A percentile compares a stretch with the other conserved stretches of the same genome.
Evolutionary conservation across 2,888 invertebrate genomes (phyloP).

Genomic region (Plebejus melissa): DNA sequence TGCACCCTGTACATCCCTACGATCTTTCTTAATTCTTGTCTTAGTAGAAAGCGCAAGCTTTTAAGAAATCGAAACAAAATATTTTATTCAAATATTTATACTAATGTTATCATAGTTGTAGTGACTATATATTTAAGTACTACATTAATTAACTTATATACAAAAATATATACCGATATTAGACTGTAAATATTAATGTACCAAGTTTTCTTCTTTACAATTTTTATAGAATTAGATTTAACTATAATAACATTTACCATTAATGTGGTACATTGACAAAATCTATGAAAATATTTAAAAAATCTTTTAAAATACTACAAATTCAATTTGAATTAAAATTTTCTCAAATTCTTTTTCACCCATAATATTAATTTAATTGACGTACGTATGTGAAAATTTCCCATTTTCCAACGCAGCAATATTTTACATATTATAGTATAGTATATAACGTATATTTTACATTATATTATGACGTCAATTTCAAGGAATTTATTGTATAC

Average conservation of each 20-base stretch:
- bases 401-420: not conserved
- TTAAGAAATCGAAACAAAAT: slow-evolving; percentile 58
- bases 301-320: not conserved
- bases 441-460: not conserved
- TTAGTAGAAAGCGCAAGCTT: slow-evolving; percentile 60
- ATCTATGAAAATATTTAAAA: not conserved
- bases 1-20: slow-evolving; percentile 56
- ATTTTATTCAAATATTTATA: slow-evolving; percentile 77
- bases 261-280: slow-evolving; percentile 31
- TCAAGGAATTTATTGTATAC: slow-evolving; percentile 10
- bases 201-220: slow-evolving; percentile 78
- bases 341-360: not conserved
- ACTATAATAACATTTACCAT: slow-evolving; percentile 29
- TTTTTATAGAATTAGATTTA: slow-evolving; percentile 54
- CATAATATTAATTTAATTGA: not conserved
- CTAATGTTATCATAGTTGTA: slow-evolving; percentile 69
- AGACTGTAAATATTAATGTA: slow-evolving; percentile 73
- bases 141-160: slow-evolving; percentile 64
- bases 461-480: slow-evolving; percentile 25
- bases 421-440: not conserved
- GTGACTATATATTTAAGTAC: slow-evolving; percentile 52
- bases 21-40: slow-evolving; percentile 50
- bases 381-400: not conserved
- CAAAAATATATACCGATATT: slow-evolving; percentile 67
- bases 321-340: not conserved